Evolutionary conservation across 2,888 invertebrate genomes (phyloP), one percentile per base, ranked within the genome.

Genomic region (Temnothorax ravouxi): DNA sequence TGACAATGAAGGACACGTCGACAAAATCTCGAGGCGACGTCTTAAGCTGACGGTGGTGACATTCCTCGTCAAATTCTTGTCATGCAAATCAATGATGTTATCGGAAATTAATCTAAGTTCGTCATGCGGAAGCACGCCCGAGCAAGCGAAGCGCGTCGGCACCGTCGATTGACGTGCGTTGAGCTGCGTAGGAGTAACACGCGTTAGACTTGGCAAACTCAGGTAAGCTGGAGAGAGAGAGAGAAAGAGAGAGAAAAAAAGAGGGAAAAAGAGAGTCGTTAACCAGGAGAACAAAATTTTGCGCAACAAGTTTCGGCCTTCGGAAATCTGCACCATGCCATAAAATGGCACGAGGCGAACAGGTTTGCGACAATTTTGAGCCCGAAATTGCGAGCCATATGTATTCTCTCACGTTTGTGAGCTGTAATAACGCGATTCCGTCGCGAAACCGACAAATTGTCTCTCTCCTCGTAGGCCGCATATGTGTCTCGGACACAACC

Each of bases 261-360:
- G 11, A 34, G n/a, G 15, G 3, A 29, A 5, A 44, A 25, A 25
- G 25, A 15, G 29, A 15, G n/a, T 54, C 18, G 38, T 50, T 41
- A 50, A 44, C 8, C 38, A 21, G 2, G 15, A 54, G n/a, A 15
- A n/a, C 18, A 34, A 81, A 81, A 76, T 66, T 47, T 67, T 50
- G 50, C 18, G 85, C 85, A 85, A 85, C 84, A 87, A 87, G 86
- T 86, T 66, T 75, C 56, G 34, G 11, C 18, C 13, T 29, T 9
- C 41, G 66, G 13, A 79, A 75, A 71, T 61, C 11, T 34, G 41
- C 25, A n/a, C 4, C n/a, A 44, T 9, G 29, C 3, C 25, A 21
- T 44, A 59, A 44, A 44, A 52, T 9, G 5, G 66, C 54, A 18
- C 15, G 66, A 41, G 54, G 18, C 8, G 15, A 47, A 64, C 59